Evolutionary conservation across 2,888 invertebrate species (phyloP), one percentile per base, ranked within the genome.

Genomic region (Drosophila paracracens): DNA sequence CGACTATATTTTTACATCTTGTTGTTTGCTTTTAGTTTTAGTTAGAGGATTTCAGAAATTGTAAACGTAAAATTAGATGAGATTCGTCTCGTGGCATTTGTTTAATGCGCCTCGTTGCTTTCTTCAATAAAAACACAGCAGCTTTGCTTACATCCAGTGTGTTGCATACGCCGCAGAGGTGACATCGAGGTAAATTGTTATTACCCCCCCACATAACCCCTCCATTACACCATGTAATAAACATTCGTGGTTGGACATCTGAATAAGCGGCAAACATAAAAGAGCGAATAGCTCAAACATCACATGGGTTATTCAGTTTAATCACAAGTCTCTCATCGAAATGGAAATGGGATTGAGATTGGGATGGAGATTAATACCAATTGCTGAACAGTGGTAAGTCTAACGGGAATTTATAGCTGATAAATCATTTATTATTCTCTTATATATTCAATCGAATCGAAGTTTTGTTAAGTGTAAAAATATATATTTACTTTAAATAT

Each of bases 11-110:
- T 2, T 40, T 29, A 5, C 48, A 4, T 62, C 13, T 35, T 31
- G 31, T 51, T 25, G 11, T 52, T 25, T 21, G 11, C 50, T 52
- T 31, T 36, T 48, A 29, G 36, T 60, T 66, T 54, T 78, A 66
- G 64, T 43, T 36, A 29, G 38, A 48, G 38, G 11, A 68, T 63
- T 69, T 50, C 52, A 35, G 60, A 81, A 86, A 83, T 74, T 67
- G 75, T 72, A 79, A 74, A 75, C 83, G 90, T 87, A 68, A 87
- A 87, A 87, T 88, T 85, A 87, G 90, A 87, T 70, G 89, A 75
- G 76, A 85, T 79, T 88, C 86, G 86, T 87, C 86, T 87, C 71
- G 78, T 82, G 53, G 86, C 85, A 61, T 77, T 78, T 75, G 74
- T 79, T 87, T 79, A 79, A 87, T 79, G 75, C 86, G 90, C 76